Evolutionary conservation across 2,797 vertebrate genomes (phyloP), one percentile per base, ranked within the genome.

Genomic region (Atherinosoma microstoma): DNA sequence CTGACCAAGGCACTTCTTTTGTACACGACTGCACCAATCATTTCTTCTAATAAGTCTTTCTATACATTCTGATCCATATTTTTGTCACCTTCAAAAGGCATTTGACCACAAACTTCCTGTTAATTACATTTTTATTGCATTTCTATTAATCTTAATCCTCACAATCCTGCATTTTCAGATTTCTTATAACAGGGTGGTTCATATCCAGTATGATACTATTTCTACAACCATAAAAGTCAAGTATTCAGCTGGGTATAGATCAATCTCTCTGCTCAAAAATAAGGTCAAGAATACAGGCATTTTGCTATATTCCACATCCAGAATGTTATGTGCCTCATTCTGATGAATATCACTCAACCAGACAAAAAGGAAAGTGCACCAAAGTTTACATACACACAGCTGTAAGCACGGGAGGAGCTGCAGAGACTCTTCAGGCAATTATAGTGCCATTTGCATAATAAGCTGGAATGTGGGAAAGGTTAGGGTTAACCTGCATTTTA

Each of bases 1-100:
- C 54, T 35, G 35, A 85, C 72, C 61, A 83, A 87, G 89, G 87
- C 88, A 84, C 83, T 84, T 74, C n/a, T 40, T 63, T 45, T 42
- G 54, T 57, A 3, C 16, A 57, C 10, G 27, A 57, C 12, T 29
- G 11, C 27, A 29, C 29, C 54, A 20, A 16, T 32, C 29, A 30
- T 57, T 16, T 18, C 24, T 32, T 57, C 16, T 30, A 29, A 13
- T 6, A 49, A n/a, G 22, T 12, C 3, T 24, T 53, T 27, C 11
- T 22, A 30, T 29, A 56, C 24, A 27, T 34, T 58, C 40, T 35
- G 5, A 57, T 15, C 49, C 9, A 27, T 24, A 22, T 27, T 51
- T 1, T 36, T 71, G 9, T 22, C 29, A 53, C 27, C 61, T 47
- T 58, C 38, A 9, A 15, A 57, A 16, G 32, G 20, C 54, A 66